Evolutionary conservation across 2,888 invertebrate genomes (phyloP).

Genomic region (Erpobdella octoculata): DNA sequence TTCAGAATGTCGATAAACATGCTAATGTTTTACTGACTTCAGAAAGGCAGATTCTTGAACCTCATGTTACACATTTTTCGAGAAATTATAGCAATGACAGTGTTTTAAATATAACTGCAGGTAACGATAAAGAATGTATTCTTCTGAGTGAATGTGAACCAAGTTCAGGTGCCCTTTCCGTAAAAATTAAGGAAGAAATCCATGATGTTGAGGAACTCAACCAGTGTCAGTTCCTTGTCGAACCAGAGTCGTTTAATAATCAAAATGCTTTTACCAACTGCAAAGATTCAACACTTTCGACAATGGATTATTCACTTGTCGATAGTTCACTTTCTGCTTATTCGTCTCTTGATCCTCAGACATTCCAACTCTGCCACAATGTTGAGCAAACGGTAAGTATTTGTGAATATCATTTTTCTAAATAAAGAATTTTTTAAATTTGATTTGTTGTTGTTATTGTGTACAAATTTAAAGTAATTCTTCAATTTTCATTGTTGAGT

Average conservation of each 20-base stretch:
- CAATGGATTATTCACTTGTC: background rate
- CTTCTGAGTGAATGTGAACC: background rate
- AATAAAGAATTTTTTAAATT: too few relatives aligned
- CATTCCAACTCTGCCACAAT: constrained; percentile 11
- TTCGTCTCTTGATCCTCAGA: background rate
- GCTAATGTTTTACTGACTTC: too few relatives aligned
- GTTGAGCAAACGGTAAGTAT: background rate
- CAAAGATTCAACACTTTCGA: background rate
- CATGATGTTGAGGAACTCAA: background rate
- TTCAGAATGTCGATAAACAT: too few relatives aligned
- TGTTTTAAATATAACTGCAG: too few relatives aligned
- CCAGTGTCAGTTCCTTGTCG: too few relatives aligned
- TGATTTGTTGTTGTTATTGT: background rate
- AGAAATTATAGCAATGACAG: too few relatives aligned
- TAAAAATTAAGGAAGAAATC: constrained; percentile 1
- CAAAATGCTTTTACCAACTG: background rate
- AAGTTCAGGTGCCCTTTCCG: background rate
- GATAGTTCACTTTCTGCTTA: background rate
- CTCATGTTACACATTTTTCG: too few relatives aligned
- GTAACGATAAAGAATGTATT: too few relatives aligned
- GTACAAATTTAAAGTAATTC: too few relatives aligned
- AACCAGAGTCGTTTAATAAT: too few relatives aligned
- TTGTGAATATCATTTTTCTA: background rate
- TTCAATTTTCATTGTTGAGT: background rate
- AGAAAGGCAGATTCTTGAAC: too few relatives aligned